These are phyloP conservation scores for Gymnodraco acuticeps DNA, from an alignment of 2,797 vertebrate genomes.

Conservation along the genomic window DNA sequence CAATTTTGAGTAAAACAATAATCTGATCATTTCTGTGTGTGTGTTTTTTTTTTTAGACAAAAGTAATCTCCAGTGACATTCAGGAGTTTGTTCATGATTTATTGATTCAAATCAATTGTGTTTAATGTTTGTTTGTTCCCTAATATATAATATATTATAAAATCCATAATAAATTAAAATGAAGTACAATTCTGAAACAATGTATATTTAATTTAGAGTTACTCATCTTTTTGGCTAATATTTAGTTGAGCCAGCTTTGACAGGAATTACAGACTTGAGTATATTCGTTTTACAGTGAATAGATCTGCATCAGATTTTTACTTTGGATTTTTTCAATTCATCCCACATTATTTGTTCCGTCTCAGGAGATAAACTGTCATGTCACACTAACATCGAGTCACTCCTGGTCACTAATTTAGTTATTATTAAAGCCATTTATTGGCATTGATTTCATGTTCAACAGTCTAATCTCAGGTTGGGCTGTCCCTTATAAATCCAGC, in stretches of 20 bases:
- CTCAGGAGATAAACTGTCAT: neutral
- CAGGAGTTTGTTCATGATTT: neutral
- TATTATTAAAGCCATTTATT: constrained; percentile 7
- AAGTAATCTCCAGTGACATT: neutral
- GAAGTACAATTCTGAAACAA: neutral
- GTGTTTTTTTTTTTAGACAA: constrained; percentile 18
- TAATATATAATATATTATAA: neutral
- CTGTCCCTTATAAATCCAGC: neutral
- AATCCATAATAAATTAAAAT: neutral
- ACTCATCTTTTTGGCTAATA: neutral
- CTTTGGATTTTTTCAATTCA: neutral
- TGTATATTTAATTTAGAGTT: too few relatives aligned
- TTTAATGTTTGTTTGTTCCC: neutral
- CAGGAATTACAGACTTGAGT: neutral
- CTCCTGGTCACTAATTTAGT: neutral
- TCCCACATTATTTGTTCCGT: neutral
- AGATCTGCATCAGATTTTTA: neutral
- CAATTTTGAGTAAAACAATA: constrained; percentile 67
- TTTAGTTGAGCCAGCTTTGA: neutral
- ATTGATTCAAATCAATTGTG: neutral
- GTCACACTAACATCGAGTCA: neutral
- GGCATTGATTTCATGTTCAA: neutral
- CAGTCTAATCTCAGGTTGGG: neutral
- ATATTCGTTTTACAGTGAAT: neutral
- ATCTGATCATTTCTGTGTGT: constrained; percentile 40